Evolutionary conservation across 2,797 vertebrate genomes (phyloP).

Genomic region (Artibeus lituratus): DNA sequence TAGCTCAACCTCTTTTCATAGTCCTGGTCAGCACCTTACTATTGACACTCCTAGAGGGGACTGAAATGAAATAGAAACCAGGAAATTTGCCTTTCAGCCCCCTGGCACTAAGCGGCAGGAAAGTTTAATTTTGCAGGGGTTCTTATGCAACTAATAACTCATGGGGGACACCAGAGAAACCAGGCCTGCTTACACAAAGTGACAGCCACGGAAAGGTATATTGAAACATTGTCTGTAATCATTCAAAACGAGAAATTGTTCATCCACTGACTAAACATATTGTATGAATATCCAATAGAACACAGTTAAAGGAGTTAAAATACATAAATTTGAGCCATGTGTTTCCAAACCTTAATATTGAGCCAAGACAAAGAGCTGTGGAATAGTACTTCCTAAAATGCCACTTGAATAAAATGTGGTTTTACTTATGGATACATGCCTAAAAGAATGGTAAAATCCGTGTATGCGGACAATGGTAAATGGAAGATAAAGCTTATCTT

Average conservation of each 20-base stretch:
- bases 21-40: slow-evolving; percentile 23
- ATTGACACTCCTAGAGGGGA: slow-evolving; percentile 22
- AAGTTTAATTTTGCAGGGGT: slow-evolving; percentile 38
- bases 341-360: slow-evolving; percentile 42
- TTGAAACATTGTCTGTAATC: slow-evolving; percentile 14
- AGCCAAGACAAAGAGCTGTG: neutral
- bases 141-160: slow-evolving; percentile 14
- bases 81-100: slow-evolving; percentile 27
- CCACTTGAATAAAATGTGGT: slow-evolving; percentile 11
- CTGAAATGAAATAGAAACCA: slow-evolving; percentile 36
- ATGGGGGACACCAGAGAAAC: neutral
- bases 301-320: slow-evolving; percentile 37
- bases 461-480: neutral
- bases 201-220: slow-evolving; percentile 21
- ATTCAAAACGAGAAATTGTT: slow-evolving; percentile 33
- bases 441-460: neutral
- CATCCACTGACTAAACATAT: neutral
- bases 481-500: neutral
- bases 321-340: slow-evolving; percentile 48
- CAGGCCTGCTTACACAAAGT: neutral
- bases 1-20: slow-evolving; percentile 23
- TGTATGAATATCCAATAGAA: slow-evolving; percentile 44
- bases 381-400: slow-evolving; percentile 14
- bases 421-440: neutral
- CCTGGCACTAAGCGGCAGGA: slow-evolving; percentile 24